Conservation (phyloP, 2,113 vertebrate species). For the Hypanus sabinus region DNA sequence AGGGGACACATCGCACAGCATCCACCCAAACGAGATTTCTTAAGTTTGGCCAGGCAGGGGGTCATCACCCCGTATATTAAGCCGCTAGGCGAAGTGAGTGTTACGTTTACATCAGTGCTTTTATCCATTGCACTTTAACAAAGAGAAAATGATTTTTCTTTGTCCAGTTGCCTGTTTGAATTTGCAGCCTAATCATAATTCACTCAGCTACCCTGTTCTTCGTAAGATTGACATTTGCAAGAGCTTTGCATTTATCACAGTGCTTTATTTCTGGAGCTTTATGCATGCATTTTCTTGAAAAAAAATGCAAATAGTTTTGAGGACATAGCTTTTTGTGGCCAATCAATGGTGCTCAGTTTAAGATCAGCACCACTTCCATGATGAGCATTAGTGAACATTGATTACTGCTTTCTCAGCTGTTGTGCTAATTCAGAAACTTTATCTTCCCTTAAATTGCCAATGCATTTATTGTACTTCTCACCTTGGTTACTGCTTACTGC, state of each 20-base stretch:
- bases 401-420: background rate
- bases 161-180: background rate
- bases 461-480: background rate
- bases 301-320: background rate
- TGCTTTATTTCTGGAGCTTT: background rate
- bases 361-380: background rate
- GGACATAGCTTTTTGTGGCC: background rate
- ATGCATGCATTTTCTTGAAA: background rate
- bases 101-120: background rate
- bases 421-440: background rate
- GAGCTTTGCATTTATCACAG: background rate
- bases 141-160: background rate
- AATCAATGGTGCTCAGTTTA: background rate
- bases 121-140: background rate
- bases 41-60: too few species aligned
- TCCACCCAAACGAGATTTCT: too few species aligned
- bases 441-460: background rate
- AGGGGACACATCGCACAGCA: too few species aligned
- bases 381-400: background rate
- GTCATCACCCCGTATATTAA: too few species aligned
- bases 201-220: background rate
- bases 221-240: background rate
- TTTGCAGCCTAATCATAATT: background rate
- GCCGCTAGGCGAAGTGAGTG: too few species aligned
- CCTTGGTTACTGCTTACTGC: background rate